Conservation (phyloP, 2,797 vertebrate species). For the Geotrypetes seraphini region DNA sequence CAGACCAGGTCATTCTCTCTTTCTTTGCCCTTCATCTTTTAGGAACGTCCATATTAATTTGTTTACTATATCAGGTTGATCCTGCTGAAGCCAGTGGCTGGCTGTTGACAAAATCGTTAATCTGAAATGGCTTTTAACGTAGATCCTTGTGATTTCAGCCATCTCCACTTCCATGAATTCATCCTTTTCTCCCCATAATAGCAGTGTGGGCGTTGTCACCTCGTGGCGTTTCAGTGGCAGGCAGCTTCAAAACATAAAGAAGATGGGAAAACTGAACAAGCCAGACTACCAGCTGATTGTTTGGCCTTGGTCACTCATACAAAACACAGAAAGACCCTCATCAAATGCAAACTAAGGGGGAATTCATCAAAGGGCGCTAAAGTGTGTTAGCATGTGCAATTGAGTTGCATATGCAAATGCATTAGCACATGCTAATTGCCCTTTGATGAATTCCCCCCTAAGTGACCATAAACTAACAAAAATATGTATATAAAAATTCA, state of each 20-base stretch:
- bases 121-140: conserved; percentile 88
- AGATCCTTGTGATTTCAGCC: conserved; percentile 85
- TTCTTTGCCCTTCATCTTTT: conserved; percentile 80
- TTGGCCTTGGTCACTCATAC: too few species aligned
- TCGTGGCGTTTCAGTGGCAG: conserved; percentile 79
- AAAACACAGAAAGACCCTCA: too few species aligned
- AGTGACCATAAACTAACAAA: too few species aligned
- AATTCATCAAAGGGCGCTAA: too few species aligned
- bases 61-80: conserved; percentile 93
- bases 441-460: too few species aligned
- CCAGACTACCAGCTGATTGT: too few species aligned
- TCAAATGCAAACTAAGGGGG: too few species aligned
- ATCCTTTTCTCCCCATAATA: conserved; percentile 90
- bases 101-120: conserved; percentile 88
- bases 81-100: conserved; percentile 96
- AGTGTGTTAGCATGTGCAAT: too few species aligned
- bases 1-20: conserved; percentile 52
- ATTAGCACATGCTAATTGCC: too few species aligned
- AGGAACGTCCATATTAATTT: conserved; percentile 97
- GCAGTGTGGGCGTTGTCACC: conserved; percentile 79
- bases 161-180: conserved; percentile 90
- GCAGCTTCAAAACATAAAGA: conserved; percentile 60
- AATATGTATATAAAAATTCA: too few species aligned
- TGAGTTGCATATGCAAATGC: too few species aligned
- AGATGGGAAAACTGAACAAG: too few species aligned